phyloP scores from a whole-genome alignment of 2,797 vertebrate genomes.

The Typhlichthys eigenmanni region DNA sequence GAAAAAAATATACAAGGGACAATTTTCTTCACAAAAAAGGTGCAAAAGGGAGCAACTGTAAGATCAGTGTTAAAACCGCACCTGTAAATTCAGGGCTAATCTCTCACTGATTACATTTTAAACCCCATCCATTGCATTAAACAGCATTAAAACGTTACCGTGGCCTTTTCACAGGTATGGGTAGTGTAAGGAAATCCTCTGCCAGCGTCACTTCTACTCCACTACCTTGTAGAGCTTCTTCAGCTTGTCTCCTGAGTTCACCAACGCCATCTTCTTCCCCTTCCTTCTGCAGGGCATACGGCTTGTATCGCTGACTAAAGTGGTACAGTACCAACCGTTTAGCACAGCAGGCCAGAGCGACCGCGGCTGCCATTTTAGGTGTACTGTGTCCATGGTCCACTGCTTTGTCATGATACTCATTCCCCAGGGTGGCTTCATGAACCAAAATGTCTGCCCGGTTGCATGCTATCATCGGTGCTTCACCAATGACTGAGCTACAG shows the following conservation, averaged over 20 bases:
- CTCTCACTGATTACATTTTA: neutral
- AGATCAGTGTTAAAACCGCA: too few relatives aligned
- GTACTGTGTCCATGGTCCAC: conserved; percentile 89
- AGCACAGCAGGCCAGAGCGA: conserved; percentile 76
- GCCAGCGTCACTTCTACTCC: conserved; percentile 82
- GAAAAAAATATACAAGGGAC: too few relatives aligned
- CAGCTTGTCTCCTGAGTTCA: conserved; percentile 82
- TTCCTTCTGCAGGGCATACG: conserved; percentile 62
- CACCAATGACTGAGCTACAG: conserved; percentile 80
- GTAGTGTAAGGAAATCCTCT: conserved; percentile 89
- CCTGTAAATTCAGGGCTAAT: neutral
- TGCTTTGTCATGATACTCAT: conserved; percentile 81
- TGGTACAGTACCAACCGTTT: conserved; percentile 83
- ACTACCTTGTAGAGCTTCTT: conserved; percentile 68
- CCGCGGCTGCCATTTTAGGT: conserved; percentile 77
- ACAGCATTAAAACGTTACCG: neutral
- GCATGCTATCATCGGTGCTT: conserved; percentile 69
- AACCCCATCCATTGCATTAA: neutral
- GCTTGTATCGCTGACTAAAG: conserved; percentile 92
- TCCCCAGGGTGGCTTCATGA: conserved; percentile 89
- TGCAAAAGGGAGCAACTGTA: too few relatives aligned
- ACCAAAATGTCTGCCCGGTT: conserved; percentile 82
- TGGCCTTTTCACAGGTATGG: conserved; percentile 74
- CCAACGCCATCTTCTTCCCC: conserved; percentile 73
- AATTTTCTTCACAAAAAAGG: too few relatives aligned